Evolutionary conservation across 2,797 vertebrate genomes (phyloP), one percentile per base, ranked within the genome.

Genomic region (Ceryle rudis): DNA sequence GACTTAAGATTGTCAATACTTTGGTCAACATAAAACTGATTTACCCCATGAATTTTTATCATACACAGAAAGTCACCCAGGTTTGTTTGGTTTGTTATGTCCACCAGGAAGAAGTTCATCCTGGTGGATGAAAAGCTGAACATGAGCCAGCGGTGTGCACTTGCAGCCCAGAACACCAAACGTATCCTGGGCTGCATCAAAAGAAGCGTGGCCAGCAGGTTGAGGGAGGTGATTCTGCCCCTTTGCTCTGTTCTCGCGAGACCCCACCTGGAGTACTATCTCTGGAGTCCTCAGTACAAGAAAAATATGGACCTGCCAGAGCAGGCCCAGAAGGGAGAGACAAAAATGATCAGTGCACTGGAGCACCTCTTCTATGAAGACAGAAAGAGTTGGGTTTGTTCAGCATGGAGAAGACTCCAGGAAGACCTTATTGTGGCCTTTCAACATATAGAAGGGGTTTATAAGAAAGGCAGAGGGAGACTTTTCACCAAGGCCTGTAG

Each of bases 321-420:
- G 26, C 0, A 0, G 3, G n/a, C 37, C 51, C 37, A 42, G 60
- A 33, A 19, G 47, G 33, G 25, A 23, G 8, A 4, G 10, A 25
- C 5, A 3, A 46, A 66, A 9, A 37, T 8, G 12, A 2, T n/a
- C 21, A 6, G 12, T 15, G 21, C 21, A 16, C 6, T 57, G 51
- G n/a, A 57, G 2, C 62, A 25, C 12, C n/a, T 66, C 41, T 46
- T 1, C 49, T 23, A 0, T 7, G 25, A 35, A 1, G 31, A 35
- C 1, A 26, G 41, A 46, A 41, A 46, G 51, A 66, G n/a, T 31
- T 46, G 12, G 13, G 26, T 3, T 31, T 31, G 15, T 37, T 66
- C 41, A 25, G 20, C 51, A 51, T 62, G 41, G n/a, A 79, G 39
- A 77, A 65, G 49, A 25, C 49, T 55, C 2, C 5, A 0, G 26